These are phyloP conservation scores for Mormyrops boulengeri DNA, from an alignment of 2,797 vertebrate genomes.

Conservation along the genomic window DNA sequence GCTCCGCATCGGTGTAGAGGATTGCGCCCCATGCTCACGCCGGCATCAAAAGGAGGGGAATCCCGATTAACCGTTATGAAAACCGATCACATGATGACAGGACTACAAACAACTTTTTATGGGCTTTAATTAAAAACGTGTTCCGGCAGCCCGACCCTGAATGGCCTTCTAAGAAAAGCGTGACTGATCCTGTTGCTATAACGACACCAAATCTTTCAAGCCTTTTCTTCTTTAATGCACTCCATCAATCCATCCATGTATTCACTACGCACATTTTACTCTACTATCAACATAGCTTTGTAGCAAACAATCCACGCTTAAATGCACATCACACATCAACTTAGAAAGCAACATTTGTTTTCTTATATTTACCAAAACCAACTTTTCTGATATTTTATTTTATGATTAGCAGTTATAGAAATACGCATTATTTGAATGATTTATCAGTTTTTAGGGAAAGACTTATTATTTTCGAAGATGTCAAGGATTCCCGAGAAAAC, in stretches of 20 bases:
- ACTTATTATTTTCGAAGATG: not conserved
- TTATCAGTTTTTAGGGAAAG: not conserved
- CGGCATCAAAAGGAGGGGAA: slow-evolving; percentile 58
- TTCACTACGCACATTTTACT: slow-evolving; percentile 21
- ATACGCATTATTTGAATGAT: not conserved
- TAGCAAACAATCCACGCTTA: slow-evolving; percentile 23
- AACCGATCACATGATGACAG: slow-evolving; percentile 54
- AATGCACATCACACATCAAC: slow-evolving; percentile 17
- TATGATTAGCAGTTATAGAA: not conserved
- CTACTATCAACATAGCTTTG: slow-evolving; percentile 17
- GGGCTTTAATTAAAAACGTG: slow-evolving; percentile 61
- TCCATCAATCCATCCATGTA: slow-evolving; percentile 26
- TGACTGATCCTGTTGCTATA: slow-evolving; percentile 70
- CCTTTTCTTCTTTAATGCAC: slow-evolving; percentile 48
- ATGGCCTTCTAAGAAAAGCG: slow-evolving; percentile 65
- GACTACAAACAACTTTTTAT: slow-evolving; percentile 59
- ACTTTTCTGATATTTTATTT: not conserved
- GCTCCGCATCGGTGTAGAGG: slow-evolving; percentile 28
- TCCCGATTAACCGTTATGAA: slow-evolving; percentile 58
- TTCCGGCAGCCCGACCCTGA: slow-evolving; percentile 57
- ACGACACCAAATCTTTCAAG: slow-evolving; percentile 69
- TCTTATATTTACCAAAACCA: slow-evolving; percentile 7
- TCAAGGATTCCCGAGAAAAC: not conserved
- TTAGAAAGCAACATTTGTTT: slow-evolving; percentile 16
- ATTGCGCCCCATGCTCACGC: slow-evolving; percentile 47